Evolutionary conservation across 2,888 invertebrate species (phyloP).

Genomic region (Yponomeuta plumbellus): DNA sequence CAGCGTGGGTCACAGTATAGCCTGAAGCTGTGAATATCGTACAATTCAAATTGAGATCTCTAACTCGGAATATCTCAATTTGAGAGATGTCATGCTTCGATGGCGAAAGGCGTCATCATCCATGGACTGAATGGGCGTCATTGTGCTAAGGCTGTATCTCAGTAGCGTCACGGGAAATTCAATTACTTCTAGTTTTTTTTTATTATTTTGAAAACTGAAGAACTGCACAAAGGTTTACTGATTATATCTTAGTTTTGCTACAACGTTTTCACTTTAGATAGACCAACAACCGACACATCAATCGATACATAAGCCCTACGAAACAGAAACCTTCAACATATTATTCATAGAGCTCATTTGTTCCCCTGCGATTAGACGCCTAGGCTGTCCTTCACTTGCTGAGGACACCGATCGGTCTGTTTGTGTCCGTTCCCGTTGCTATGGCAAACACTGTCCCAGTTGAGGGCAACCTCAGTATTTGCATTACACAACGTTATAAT

Average conservation of each 20-base stretch:
- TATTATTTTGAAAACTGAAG: too few species aligned
- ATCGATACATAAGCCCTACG: too few species aligned
- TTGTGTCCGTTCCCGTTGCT: not conserved
- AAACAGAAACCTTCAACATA: not conserved
- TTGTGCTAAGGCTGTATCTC: too few species aligned
- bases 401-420: not conserved
- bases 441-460: not conserved
- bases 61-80: too few species aligned
- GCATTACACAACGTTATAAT: not conserved
- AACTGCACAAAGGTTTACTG: too few species aligned
- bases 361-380: not conserved
- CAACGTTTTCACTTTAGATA: too few species aligned
- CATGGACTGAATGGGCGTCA: not conserved
- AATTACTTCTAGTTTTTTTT: too few species aligned
- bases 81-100: too few species aligned
- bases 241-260: too few species aligned
- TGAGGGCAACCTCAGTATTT: not conserved
- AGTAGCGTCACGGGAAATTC: too few species aligned
- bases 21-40: constrained; percentile 95
- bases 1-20: constrained; percentile 95
- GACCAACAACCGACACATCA: too few species aligned
- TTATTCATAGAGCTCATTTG: not conserved
- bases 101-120: too few species aligned
- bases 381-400: not conserved
- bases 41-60: constrained; percentile 24